A percentile compares a stretch with the other conserved stretches of the same genome.
These are phyloP conservation scores for Leucoraja ocellata DNA, from an alignment of 2,797 vertebrate species.

Conservation along the genomic window DNA sequence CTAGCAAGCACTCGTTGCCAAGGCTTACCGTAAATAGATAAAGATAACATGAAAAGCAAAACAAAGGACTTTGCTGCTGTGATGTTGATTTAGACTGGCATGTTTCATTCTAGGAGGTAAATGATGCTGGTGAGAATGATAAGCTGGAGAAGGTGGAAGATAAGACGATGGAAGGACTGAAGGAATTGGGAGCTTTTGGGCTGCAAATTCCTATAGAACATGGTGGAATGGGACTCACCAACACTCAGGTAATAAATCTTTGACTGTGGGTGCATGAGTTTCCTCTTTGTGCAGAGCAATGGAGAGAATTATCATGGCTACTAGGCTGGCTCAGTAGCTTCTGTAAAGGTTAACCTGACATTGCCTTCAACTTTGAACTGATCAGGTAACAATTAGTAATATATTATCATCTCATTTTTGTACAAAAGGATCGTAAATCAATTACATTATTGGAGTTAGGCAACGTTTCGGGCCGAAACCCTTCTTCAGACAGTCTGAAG, in stretches of 20 bases:
- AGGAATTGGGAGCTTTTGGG: constrained; percentile 82
- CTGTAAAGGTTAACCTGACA: no score
- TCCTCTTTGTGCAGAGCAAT: no score
- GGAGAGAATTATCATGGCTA: no score
- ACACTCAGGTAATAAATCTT: constrained; percentile 70
- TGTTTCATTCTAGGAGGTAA: constrained; percentile 66
- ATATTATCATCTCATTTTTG: no score
- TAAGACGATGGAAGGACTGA: constrained; percentile 70
- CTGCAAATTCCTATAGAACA: constrained; percentile 74
- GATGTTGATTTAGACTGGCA: background rate
- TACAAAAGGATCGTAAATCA: no score
- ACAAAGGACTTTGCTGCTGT: background rate
- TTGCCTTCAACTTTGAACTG: no score
- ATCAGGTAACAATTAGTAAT: no score
- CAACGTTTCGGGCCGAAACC: no score
- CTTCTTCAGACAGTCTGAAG: no score
- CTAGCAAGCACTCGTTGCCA: background rate
- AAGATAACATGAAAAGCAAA: background rate
- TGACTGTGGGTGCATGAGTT: no score
- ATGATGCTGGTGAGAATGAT: constrained; percentile 72
- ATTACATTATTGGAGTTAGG: no score
- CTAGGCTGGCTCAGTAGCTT: no score
- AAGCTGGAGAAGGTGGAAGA: constrained; percentile 71
- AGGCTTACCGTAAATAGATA: background rate
- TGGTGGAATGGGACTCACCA: constrained; percentile 74